Evolutionary conservation across 2,113 vertebrate species (phyloP), one percentile per base, ranked within the genome.

Genomic region (Stegostoma tigrinum): DNA sequence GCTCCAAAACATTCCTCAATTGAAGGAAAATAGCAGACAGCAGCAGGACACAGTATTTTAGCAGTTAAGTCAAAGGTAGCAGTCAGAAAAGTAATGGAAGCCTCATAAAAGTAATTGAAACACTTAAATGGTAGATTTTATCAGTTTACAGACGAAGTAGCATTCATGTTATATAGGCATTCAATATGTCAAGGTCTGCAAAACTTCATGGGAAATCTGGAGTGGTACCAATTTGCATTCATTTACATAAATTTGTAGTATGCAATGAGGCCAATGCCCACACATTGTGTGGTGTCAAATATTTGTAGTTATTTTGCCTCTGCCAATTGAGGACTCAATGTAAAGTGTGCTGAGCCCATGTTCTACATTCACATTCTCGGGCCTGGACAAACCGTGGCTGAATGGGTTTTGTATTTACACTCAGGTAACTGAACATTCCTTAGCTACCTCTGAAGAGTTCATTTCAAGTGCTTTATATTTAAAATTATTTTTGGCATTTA

Each of bases 161-260:
- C 27, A 55, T 2, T 14, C 48, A 89, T 14, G 52, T 89, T 89
- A 89, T 89, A 55, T 2, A 45, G 38, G 80, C 80, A 45, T 45
- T 83, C 80, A 83, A 42, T 83, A 38, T 42, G 42, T 42, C 80
- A 83, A 45, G 38, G n/a, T 14, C 78, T 80, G n/a, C 17, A 83
- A 52, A 89, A 89, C 48, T 55, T 48, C 27, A 89, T 89, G 86
- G 86, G 23, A 55, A 89, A 89, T 55, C 48, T 89, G 45, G 12
- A 89, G 45, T 27, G 24, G 86, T 89, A 89, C 48, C 86, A 89
- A 89, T 89, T 52, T 89, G 86, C 86, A 89, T 89, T 89, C 45
- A 89, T 89, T 89, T 30, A 48, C 86, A 89, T 52, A 89, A 55
- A 89, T 89, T 89, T 89, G 48, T 55, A 90, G 87, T 90, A 87